phyloP scores from a whole-genome alignment of 23 tunicate genomes.

The Trididemnum nubilum region DNA sequence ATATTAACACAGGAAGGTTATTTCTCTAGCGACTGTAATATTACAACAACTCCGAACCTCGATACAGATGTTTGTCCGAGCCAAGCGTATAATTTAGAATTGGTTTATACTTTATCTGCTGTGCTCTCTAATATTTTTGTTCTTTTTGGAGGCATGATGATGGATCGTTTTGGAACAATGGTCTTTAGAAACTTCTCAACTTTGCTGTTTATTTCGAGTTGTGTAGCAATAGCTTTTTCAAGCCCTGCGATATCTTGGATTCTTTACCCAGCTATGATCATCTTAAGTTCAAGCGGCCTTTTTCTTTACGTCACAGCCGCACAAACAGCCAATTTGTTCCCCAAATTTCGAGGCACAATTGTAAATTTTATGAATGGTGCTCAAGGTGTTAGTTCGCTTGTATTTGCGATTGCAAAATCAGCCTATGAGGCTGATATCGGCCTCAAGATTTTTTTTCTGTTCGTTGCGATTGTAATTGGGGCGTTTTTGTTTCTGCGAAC shows the following conservation, averaged over 20 bases:
- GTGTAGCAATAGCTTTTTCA: neutral
- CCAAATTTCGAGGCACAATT: neutral
- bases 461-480: neutral
- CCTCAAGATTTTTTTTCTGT: neutral
- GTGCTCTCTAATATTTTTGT: neutral
- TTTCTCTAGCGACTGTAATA: neutral
- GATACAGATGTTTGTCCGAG: neutral
- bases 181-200: neutral
- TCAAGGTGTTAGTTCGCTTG: neutral
- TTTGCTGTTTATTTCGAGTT: neutral
- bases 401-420: neutral
- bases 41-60: too few relatives aligned
- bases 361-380: neutral
- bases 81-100: constrained; percentile 8
- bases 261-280: neutral
- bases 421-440: neutral
- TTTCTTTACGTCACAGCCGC: neutral
- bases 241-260: neutral
- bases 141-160: neutral
- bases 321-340: constrained; percentile 12
- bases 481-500: neutral
- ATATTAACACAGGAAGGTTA: constrained; percentile 22
- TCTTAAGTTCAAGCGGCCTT: neutral
- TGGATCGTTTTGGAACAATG: constrained; percentile 21
- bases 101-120: constrained; percentile 1